Conservation (phyloP, 2,797 vertebrate species). For the Podarcis lilfordi region DNA sequence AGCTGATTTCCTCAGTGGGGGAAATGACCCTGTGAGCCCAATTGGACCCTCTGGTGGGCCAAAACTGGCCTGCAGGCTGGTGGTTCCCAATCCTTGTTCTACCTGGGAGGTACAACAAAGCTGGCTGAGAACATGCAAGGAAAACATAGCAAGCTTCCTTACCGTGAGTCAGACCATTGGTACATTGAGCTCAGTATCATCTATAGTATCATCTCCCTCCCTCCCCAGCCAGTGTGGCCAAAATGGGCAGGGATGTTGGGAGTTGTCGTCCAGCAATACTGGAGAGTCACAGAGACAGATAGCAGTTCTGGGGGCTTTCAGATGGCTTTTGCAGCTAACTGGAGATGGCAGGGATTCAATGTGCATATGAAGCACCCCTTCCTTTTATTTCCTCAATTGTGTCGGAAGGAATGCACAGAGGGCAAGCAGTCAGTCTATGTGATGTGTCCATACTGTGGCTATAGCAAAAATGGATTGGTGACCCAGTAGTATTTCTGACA, state of each 20-base stretch:
- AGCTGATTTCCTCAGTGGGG: too few relatives aligned
- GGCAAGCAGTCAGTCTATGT: not conserved
- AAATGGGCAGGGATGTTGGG: not conserved
- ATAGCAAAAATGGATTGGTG: not conserved
- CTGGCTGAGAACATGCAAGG: not conserved
- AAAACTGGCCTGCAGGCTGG: too few relatives aligned
- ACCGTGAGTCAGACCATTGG: not conserved
- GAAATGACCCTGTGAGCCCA: too few relatives aligned
- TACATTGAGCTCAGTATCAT: not conserved
- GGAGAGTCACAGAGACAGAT: not conserved
- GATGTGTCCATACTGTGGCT: not conserved
- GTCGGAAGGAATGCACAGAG: not conserved
- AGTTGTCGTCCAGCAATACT: not conserved
- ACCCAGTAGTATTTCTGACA: not conserved
- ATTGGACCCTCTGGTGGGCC: too few relatives aligned
- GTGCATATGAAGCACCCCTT: not conserved
- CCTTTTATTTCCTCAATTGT: not conserved
- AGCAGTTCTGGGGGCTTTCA: not conserved
- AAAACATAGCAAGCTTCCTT: not conserved
- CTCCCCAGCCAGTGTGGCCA: not conserved
- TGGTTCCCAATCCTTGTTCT: not conserved
- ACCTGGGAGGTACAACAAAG: not conserved
- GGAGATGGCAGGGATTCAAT: not conserved
- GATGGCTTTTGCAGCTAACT: not conserved
- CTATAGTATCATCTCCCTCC: too few relatives aligned